Evolutionary conservation across 2,888 invertebrate genomes (phyloP), one percentile per base, ranked within the genome.

Genomic region (Dermolepida albohirtum): DNA sequence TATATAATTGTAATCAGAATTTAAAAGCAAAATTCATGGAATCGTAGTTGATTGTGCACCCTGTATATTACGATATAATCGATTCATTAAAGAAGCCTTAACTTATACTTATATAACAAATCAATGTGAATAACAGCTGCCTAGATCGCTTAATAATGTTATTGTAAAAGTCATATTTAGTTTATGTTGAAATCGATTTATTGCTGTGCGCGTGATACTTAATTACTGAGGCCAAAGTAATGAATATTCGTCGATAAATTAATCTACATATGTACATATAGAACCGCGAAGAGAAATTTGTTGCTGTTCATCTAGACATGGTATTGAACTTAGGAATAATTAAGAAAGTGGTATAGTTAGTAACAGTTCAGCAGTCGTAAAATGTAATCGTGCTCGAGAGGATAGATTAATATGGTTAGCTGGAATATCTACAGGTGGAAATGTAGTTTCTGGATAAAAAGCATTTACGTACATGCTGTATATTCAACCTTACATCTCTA

Each of bases 311-410:
- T 44, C 12, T 34, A 16, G 0, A 55, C 14, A 50, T 41, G 64
- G 47, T 55, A 54, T 55, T 55, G 14, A 64, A 54, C 12, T 34
- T 47, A 47, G 27, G 65, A 69, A 66, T 66, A 66, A 69, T 69
- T 69, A 69, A 69, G 64, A 64, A 51, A 57, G 62, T 27, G 54
- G 65, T 63, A 62, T 62, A 54, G 40, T 54, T 62, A 54, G 40
- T 54, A 47, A 63, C 66, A 62, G 59, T 41, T 64, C 59, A 22
- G 51, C 62, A 69, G 68, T 74, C 74, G 73, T 79, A 79, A 79
- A 79, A 73, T 71, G 77, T 77, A 76, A 78, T 77, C 73, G 73
- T 68, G 67, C 75, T 62, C 74, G 64, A 66, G 75, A 74, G 76
- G 22, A 22, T 22, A 22, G 4, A 76, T 71, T 72, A 54, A 54